Evolutionary conservation across 2,797 vertebrate genomes (phyloP), one percentile per base, ranked within the genome.

Genomic region (Nannoperca obscura): DNA sequence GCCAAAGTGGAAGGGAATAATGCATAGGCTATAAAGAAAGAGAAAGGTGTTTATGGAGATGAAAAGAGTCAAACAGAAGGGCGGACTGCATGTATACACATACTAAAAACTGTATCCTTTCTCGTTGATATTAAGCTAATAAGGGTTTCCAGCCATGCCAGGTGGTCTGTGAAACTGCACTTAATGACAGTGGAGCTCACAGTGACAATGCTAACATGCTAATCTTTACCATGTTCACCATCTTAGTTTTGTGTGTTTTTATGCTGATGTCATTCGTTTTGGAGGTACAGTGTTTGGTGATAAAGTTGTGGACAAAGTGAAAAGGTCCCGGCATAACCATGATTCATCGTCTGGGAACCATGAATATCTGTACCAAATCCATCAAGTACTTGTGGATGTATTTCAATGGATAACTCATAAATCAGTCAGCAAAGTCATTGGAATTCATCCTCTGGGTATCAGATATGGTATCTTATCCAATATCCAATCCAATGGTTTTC

Each of bases 31-130:
- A 20, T 62, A 32, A 1, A 1, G 36, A 3, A 27, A 2, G 19
- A 42, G 7, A 9, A 44, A 50, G 58, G 1, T 80, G 64, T 30
- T 52, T 34, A 34, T 4, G 46, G 44, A 61, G 24, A 71, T 59
- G 63, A 72, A 58, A 57, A 2, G 12, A 57, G 52, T 53, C 24
- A 3, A 14, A 55, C 5, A 44, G 13, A 66, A 11, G 6, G 52
- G 44, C 58, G 19, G 55, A 72, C 57, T 40, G 5, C 24, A 46
- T 34, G 46, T 10, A 15, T 5, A 55, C 34, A 32, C 61, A 32
- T 5, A 49, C 42, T 17, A 3, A 40, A 11, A 27, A n/a, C 1
- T 10, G 1, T 5, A 5, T 22, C 3, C 32, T 4, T 32, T 32
- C 32, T 32, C 36, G 10, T 38, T 22, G 14, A 61, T 44, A 44